Base-by-base conservation (phyloP, 2,797 vertebrate genomes). In the Diglossa cyanea region DNA sequence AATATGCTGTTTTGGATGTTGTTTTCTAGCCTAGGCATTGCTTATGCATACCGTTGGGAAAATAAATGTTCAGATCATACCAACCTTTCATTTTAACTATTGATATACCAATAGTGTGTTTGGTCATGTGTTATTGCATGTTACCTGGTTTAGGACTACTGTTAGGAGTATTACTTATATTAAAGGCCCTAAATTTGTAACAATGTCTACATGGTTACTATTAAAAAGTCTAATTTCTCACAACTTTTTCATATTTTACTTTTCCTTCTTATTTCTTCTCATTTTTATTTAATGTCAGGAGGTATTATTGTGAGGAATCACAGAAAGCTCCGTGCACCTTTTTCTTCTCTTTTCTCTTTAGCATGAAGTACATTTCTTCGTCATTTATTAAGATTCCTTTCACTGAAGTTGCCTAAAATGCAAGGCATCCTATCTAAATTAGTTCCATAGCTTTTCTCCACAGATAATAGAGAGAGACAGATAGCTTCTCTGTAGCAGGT, bases 1-100 rank as follows among this genome's bases (percentile, higher is more conserved):
- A 4, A 6, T 9, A 10, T 12, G 1, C 0, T 31, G 4, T 19
- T 39, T 50, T 37, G 4, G 13, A 50, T 39, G 3, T 9, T 44
- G 3, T 51, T 78, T 81, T 60, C 35, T 71, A 55, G 7, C 24
- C 35, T 42, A 55, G 9, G 7, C 6, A 48, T 51, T 47, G 6
- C 2, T 65, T 51, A 30, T 54, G 21, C 8, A 19, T 55, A 25
- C 3, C 20, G 2, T 35, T 63, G 11, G 21, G 26, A 71, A 67
- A 93, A 66, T 40, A 61, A 57, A 7, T 17, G 2, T 68, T 80
- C 28, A 54, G 10, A 53, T 30, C 40, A 37, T 55, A 26, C 7
- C 33, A 17, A 73, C 3, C 14, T 60, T 55, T 58, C 17, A 31
- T 50, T 4, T 62, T 48, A 53, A 16, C 6, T 7, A 14, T 57